phyloP scores from a whole-genome alignment of 1,140 invertebrate species.

The Drosophila nigrodunni region DNA sequence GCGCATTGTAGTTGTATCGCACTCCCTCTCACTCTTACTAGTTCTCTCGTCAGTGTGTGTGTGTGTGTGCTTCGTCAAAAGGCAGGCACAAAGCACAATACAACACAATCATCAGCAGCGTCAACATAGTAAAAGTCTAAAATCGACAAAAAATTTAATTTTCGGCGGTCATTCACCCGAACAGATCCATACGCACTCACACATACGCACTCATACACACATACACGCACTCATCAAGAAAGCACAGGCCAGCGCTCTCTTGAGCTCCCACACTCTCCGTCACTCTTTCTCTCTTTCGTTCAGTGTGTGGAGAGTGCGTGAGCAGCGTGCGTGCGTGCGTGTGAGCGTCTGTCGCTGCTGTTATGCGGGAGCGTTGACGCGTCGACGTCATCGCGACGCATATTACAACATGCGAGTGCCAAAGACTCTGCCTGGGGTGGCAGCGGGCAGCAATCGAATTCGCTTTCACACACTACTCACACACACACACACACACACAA shows the following conservation, averaged over 20 bases:
- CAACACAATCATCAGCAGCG: constrained; percentile 66
- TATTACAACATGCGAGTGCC: constrained; percentile 44
- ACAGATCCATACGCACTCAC: constrained; percentile 57
- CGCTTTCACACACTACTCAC: constrained; percentile 46
- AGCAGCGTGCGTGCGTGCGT: constrained; percentile 28
- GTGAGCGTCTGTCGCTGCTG: constrained; percentile 13
- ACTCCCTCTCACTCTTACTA: constrained; percentile 1
- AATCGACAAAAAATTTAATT: constrained; percentile 84
- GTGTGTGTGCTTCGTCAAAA: constrained; percentile 48
- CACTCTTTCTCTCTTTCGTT: constrained; percentile 17
- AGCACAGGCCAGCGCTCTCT: constrained; percentile 28
- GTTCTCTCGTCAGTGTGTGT: background rate
- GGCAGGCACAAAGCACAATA: constrained; percentile 36
- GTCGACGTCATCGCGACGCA: constrained; percentile 55
- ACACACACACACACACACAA: constrained; percentile 22
- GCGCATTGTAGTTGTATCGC: constrained; percentile 32
- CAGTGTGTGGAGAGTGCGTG: constrained; percentile 23
- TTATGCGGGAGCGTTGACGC: constrained; percentile 55
- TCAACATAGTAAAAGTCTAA: constrained; percentile 85
- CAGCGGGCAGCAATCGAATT: constrained; percentile 36
- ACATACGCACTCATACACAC: constrained; percentile 19
- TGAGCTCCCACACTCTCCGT: constrained; percentile 5
- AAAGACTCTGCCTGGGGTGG: background rate
- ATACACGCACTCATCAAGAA: constrained; percentile 19
- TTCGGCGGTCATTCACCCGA: constrained; percentile 84